These are phyloP conservation scores for Mystacornis crossleyi DNA, from an alignment of 2,113 vertebrate genomes.

Conservation along the genomic window DNA sequence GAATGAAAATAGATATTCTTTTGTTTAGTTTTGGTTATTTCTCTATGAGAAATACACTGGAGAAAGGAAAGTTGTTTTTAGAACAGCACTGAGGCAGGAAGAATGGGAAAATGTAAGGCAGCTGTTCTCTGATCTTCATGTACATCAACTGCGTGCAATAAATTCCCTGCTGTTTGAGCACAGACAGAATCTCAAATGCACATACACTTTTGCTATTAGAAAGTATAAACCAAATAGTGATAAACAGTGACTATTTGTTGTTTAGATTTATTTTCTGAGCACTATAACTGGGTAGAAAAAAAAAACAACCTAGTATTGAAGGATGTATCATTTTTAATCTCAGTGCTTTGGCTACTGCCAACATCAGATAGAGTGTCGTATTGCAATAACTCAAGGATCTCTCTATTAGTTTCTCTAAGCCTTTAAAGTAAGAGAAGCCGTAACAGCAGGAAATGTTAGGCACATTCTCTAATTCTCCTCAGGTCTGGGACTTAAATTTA, in stretches of 20 bases:
- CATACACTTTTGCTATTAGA: conserved; percentile 74
- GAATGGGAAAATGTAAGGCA: conserved; percentile 64
- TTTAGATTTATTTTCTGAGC: conserved; percentile 78
- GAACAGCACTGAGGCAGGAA: conserved; percentile 37
- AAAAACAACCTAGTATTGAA: conserved; percentile 61
- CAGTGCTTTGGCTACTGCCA: conserved; percentile 74
- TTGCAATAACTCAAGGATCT: conserved; percentile 82
- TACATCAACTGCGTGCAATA: conserved; percentile 74
- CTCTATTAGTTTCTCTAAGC: conserved; percentile 80
- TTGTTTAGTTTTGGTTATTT: neutral
- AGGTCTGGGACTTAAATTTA: conserved; percentile 66
- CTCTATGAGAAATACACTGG: neutral
- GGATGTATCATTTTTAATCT: conserved; percentile 83
- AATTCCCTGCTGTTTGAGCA: conserved; percentile 64
- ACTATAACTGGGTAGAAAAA: conserved; percentile 67
- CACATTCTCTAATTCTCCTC: conserved; percentile 67
- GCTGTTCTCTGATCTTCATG: conserved; percentile 61
- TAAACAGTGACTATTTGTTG: conserved; percentile 75
- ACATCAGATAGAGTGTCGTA: conserved; percentile 74
- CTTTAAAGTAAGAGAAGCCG: conserved; percentile 78
- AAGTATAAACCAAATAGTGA: conserved; percentile 79
- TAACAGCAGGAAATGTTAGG: conserved; percentile 63
- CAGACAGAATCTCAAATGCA: conserved; percentile 76
- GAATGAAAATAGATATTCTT: neutral
- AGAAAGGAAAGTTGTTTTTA: conserved; percentile 28